Evolutionary conservation across 2,113 vertebrate genomes (phyloP).

Genomic region (Leuciscus idus): DNA sequence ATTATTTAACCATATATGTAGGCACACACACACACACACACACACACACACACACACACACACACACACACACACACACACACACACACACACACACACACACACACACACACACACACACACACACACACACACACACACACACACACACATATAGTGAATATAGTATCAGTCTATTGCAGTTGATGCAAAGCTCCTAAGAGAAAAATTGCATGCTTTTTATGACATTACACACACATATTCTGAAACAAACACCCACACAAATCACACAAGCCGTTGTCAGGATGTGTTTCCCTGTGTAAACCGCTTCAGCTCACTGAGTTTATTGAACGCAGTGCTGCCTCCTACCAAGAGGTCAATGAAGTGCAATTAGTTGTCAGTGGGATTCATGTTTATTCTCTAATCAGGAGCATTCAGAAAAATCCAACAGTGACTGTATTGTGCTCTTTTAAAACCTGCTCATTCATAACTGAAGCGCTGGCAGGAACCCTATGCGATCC

Average conservation of each 20-base stretch:
- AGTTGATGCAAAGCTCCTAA: background rate
- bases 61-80: too few relatives aligned
- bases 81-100: too few relatives aligned
- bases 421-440: slow-evolving; percentile 36
- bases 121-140: too few relatives aligned
- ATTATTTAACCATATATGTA: too few relatives aligned
- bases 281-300: background rate
- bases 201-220: background rate
- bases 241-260: background rate
- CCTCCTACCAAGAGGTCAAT: slow-evolving; percentile 49
- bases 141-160: too few relatives aligned
- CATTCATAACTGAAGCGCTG: slow-evolving; percentile 39
- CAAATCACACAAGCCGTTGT: background rate
- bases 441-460: slow-evolving; percentile 43
- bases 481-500: slow-evolving; percentile 41
- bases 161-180: background rate
- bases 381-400: slow-evolving; percentile 15
- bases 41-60: too few relatives aligned
- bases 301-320: slow-evolving; percentile 8
- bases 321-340: slow-evolving; percentile 25
- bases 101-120: too few relatives aligned
- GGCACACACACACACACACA: too few relatives aligned
- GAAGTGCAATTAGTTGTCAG: slow-evolving; percentile 39
- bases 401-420: slow-evolving; percentile 30
- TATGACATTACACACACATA: background rate